Evolutionary conservation across 1,140 invertebrate genomes (phyloP).

Genomic region (Nasonia vitripennis): DNA sequence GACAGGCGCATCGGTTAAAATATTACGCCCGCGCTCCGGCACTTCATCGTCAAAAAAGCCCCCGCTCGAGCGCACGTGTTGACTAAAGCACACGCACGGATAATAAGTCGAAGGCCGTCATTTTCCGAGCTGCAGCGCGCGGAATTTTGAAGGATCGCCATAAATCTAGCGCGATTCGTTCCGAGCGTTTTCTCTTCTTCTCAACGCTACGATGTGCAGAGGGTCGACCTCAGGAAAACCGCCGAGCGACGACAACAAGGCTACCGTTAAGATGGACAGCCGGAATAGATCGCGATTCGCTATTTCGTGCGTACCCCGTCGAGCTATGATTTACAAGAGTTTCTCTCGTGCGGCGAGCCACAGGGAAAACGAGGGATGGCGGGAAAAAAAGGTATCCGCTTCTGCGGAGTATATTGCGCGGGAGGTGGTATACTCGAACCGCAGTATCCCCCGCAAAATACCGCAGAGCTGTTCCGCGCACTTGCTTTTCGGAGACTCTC

Average conservation of each 20-base stretch:
- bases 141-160: not conserved
- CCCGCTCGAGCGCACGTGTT: too few species aligned
- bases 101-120: too few species aligned
- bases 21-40: constrained; percentile 6
- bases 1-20: constrained; percentile 21
- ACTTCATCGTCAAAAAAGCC: not conserved
- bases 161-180: constrained; percentile 12
- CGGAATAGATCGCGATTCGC: not conserved
- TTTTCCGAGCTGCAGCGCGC: too few species aligned
- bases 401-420: not conserved
- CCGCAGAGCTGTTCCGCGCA: not conserved
- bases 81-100: too few species aligned
- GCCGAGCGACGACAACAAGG: constrained; percentile 13
- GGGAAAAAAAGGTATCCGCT: not conserved
- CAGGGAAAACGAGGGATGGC: not conserved
- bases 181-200: not conserved
- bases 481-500: not conserved
- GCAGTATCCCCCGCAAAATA: constrained; percentile 12
- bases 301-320: constrained; percentile 12
- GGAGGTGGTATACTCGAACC: not conserved
- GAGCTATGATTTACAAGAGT: constrained; percentile 39
- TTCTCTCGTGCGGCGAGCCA: not conserved
- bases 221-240: constrained; percentile 3
- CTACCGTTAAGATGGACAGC: not conserved
- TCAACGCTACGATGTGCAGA: too few species aligned